These are phyloP conservation scores for Atta texana DNA, from an alignment of 1,140 invertebrate species.

Conservation along the genomic window DNA sequence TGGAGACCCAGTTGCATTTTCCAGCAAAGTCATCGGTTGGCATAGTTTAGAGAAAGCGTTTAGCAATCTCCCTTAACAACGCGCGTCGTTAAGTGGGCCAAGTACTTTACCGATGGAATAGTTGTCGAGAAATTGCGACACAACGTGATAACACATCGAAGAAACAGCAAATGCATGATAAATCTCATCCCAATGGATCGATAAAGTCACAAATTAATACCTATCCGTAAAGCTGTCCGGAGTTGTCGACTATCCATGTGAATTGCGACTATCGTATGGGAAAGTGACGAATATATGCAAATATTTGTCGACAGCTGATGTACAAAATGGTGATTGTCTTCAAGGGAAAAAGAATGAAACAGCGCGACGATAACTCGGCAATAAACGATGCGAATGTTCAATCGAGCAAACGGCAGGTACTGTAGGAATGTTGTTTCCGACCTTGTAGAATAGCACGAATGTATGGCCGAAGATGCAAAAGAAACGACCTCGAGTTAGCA, in stretches of 20 bases:
- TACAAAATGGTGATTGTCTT: background rate
- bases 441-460: conserved; percentile 55
- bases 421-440: conserved; percentile 62
- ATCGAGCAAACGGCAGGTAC: conserved; percentile 48
- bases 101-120: conserved; percentile 81
- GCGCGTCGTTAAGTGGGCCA: conserved; percentile 81
- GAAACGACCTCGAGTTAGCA: conserved; percentile 58
- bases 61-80: conserved; percentile 80
- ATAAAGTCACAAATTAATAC: conserved; percentile 46
- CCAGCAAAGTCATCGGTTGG: conserved; percentile 66
- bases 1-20: conserved; percentile 69
- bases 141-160: conserved; percentile 28
- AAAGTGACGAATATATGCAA: conserved; percentile 32
- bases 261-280: background rate
- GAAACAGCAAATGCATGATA: conserved; percentile 15
- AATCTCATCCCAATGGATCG: conserved; percentile 31
- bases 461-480: conserved; percentile 49
- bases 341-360: conserved; percentile 30
- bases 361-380: conserved; percentile 29
- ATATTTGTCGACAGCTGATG: background rate
- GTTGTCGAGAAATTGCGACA: conserved; percentile 78
- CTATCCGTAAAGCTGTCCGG: background rate
- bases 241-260: background rate
- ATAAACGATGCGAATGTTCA: conserved; percentile 34
- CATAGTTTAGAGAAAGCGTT: conserved; percentile 78